These are phyloP conservation scores for Limonius californicus DNA, from an alignment of 1,140 invertebrate genomes.

Conservation along the genomic window DNA sequence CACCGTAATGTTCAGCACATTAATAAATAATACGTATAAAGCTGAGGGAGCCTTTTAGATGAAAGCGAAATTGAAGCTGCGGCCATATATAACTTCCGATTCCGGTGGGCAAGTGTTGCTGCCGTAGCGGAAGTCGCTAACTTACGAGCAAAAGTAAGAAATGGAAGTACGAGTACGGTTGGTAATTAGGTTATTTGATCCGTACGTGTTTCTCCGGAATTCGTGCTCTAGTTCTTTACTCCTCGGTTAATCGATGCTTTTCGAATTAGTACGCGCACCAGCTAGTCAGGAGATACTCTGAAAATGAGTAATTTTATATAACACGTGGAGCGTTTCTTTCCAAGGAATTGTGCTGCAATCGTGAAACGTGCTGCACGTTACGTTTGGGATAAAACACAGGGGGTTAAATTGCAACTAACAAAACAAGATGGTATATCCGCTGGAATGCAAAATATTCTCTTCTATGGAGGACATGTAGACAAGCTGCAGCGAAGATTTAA, in stretches of 20 bases:
- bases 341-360: too few relatives aligned
- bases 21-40: constrained; percentile 2
- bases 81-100: neutral
- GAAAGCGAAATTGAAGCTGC: neutral
- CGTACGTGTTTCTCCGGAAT: neutral
- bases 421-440: too few relatives aligned
- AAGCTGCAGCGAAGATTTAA: too few relatives aligned
- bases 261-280: neutral
- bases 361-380: too few relatives aligned
- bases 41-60: neutral
- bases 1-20: neutral
- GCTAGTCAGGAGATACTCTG: too few relatives aligned
- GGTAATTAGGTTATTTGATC: constrained; percentile 1
- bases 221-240: neutral
- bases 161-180: neutral
- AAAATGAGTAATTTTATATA: too few relatives aligned
- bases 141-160: neutral
- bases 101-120: neutral
- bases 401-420: too few relatives aligned
- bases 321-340: too few relatives aligned
- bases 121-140: neutral
- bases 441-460: too few relatives aligned
- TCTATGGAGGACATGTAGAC: too few relatives aligned
- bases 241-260: neutral
- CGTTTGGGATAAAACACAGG: too few relatives aligned